phyloP scores from a whole-genome alignment of 2,113 vertebrate species.

The Cephalophus harveyi region DNA sequence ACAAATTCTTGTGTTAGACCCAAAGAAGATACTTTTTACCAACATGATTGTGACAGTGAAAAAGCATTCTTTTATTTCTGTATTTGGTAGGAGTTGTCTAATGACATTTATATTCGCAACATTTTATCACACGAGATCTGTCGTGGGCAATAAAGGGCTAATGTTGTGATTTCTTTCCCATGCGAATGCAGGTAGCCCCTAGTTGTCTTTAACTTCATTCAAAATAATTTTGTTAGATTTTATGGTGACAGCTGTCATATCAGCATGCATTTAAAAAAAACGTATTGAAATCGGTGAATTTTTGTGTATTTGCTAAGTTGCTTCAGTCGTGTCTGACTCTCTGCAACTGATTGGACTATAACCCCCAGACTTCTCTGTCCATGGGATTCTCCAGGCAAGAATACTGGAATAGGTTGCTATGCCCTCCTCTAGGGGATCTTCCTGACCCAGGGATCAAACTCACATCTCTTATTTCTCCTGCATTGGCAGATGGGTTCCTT shows the following conservation, averaged over 20 bases:
- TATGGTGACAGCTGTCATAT: not conserved
- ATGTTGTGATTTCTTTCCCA: not conserved
- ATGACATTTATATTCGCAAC: not conserved
- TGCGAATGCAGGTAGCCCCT: not conserved
- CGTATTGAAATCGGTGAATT: not conserved
- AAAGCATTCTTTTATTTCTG: not conserved
- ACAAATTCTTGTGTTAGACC: not conserved
- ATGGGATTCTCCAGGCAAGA: not conserved
- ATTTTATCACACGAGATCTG: not conserved
- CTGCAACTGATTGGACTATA: not conserved
- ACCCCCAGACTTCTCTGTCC: not conserved
- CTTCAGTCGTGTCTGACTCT: not conserved
- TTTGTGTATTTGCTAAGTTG: not conserved
- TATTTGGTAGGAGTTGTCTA: not conserved
- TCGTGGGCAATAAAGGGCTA: fast-evolving
- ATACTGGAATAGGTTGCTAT: not conserved
- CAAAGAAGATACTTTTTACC: not conserved
- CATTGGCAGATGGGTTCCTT: not conserved
- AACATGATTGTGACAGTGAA: not conserved
- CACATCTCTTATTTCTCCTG: not conserved
- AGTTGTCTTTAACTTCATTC: not conserved
- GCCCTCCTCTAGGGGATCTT: not conserved
- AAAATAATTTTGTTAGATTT: not conserved
- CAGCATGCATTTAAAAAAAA: not conserved
- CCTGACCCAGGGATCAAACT: not conserved